These are phyloP conservation scores for Volucella inanis DNA, from an alignment of 2,888 invertebrate species.

Conservation along the genomic window DNA sequence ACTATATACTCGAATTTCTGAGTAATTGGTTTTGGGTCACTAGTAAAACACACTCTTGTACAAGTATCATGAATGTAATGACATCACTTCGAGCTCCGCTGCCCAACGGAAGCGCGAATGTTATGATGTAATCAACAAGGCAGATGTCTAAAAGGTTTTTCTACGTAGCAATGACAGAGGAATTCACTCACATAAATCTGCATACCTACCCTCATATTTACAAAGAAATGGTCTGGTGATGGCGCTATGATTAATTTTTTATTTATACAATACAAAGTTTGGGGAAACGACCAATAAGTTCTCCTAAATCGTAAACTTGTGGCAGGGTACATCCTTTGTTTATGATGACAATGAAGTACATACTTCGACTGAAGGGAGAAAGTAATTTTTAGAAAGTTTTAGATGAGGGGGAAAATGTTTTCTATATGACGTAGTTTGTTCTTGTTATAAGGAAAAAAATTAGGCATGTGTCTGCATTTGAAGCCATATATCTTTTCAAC, in stretches of 20 bases:
- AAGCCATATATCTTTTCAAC: too few relatives aligned
- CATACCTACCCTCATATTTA: neutral
- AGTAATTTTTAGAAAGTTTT: too few relatives aligned
- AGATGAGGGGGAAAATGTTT: too few relatives aligned
- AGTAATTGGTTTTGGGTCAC: slow-evolving; percentile 3
- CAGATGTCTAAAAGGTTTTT: neutral
- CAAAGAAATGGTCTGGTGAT: neutral
- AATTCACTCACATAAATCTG: slow-evolving; percentile 2
- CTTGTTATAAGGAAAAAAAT: too few relatives aligned
- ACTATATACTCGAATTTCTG: neutral
- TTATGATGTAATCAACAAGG: slow-evolving; percentile 38
- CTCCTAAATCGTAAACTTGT: too few relatives aligned
- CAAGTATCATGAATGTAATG: slow-evolving; percentile 5
- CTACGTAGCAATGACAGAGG: slow-evolving; percentile 10
- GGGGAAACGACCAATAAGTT: too few relatives aligned
- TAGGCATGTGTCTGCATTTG: too few relatives aligned
- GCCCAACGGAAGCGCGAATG: slow-evolving; percentile 15
- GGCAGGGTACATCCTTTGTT: too few relatives aligned
- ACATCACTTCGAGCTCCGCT: slow-evolving; percentile 25
- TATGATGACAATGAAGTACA: too few relatives aligned
- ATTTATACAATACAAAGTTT: too few relatives aligned
- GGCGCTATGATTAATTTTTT: slow-evolving; percentile 11
- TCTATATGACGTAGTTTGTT: too few relatives aligned
- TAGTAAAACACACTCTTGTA: neutral
- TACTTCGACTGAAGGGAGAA: too few relatives aligned